A percentile compares a stretch with the other conserved stretches of the same genome.
These are phyloP conservation scores for Varanus salvator DNA, from an alignment of 2,113 vertebrate species.

Conservation along the genomic window DNA sequence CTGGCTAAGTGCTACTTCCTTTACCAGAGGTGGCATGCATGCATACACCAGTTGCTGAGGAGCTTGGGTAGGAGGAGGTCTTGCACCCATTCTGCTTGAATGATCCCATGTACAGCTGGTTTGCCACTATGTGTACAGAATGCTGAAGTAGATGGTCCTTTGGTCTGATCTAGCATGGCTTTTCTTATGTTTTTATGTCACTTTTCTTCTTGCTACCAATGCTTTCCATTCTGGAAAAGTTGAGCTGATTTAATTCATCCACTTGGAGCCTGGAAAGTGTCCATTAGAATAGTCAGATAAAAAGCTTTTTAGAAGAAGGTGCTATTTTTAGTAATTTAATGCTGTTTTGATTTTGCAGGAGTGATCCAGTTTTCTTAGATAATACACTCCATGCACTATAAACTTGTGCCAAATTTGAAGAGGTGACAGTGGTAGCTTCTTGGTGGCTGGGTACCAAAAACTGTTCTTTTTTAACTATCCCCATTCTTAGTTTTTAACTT, in stretches of 20 bases:
- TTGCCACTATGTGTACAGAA: no score
- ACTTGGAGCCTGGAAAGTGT: not conserved
- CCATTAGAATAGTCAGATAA: not conserved
- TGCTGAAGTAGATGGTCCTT: no score
- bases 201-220: not conserved
- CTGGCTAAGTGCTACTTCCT: no score
- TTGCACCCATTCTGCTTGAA: no score
- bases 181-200: not conserved
- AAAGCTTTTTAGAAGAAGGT: not conserved
- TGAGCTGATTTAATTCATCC: not conserved
- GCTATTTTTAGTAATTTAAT: not conserved
- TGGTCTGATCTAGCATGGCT: no score
- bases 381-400: not conserved
- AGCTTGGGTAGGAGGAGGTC: no score
- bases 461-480: not conserved
- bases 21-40: no score
- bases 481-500: not conserved
- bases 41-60: no score
- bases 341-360: not conserved
- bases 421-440: not conserved
- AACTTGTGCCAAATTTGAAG: not conserved
- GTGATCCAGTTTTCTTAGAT: not conserved
- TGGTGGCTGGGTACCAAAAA: not conserved
- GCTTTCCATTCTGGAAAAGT: not conserved
- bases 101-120: no score